phyloP scores from a whole-genome alignment of 2,888 invertebrate genomes.

The Idaea biselata region DNA sequence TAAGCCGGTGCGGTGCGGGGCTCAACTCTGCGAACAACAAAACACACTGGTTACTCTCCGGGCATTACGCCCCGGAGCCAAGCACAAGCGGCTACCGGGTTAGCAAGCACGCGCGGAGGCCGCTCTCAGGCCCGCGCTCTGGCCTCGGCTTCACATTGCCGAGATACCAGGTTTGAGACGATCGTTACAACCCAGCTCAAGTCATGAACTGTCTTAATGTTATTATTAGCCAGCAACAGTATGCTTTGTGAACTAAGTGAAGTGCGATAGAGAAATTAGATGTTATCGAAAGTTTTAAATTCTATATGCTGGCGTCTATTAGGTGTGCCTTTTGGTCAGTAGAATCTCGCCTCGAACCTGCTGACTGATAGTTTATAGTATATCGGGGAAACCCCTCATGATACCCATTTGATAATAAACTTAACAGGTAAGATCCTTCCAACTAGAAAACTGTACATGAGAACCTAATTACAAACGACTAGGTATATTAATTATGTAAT shows the following conservation, averaged over 20 bases:
- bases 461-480: background rate
- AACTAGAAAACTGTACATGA: background rate
- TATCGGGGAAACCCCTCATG: background rate
- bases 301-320: conserved; percentile 35
- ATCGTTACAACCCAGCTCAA: conserved; percentile 34
- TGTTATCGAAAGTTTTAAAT: conserved; percentile 40
- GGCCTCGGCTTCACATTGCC: conserved; percentile 22
- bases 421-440: background rate
- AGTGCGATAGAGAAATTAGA: conserved; percentile 50
- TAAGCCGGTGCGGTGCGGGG: conserved; percentile 79
- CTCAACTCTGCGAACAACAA: conserved; percentile 82
- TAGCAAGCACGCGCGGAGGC: conserved; percentile 70
- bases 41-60: conserved; percentile 79
- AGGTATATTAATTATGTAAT: background rate
- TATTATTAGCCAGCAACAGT: conserved; percentile 55
- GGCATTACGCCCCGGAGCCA: conserved; percentile 73
- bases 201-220: conserved; percentile 39
- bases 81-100: conserved; percentile 79
- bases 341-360: conserved; percentile 52
- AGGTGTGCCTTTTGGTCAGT: conserved; percentile 42
- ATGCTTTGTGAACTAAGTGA: conserved; percentile 47
- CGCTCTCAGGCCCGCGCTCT: conserved; percentile 56
- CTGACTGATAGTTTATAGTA: conserved; percentile 32
- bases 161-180: conserved; percentile 50
- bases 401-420: too few species aligned